Evolutionary conservation across 2,113 vertebrate genomes (phyloP).

Genomic region (Calidris pugnax): DNA sequence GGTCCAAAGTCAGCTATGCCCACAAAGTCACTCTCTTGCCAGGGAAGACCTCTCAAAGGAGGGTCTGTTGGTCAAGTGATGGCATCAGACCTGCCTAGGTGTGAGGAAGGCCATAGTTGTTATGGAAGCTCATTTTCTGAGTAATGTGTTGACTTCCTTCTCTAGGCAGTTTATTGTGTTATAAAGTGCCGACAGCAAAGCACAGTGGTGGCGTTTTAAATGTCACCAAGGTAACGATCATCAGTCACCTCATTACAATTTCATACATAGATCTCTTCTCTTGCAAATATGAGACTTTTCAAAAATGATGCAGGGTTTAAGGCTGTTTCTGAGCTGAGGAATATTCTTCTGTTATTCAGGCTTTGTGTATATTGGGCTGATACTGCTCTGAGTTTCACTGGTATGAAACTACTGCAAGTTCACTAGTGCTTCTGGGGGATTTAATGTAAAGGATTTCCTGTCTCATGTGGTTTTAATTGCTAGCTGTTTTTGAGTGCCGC

Average conservation of each 20-base stretch:
- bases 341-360: not conserved
- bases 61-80: not conserved
- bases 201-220: slow-evolving; percentile 3
- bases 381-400: not conserved
- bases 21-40: not conserved
- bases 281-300: slow-evolving; percentile 10
- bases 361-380: not conserved
- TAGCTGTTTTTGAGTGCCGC: not conserved
- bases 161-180: slow-evolving; percentile 38
- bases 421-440: too few species aligned
- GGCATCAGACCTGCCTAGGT: not conserved
- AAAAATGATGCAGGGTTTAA: not conserved
- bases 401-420: not conserved
- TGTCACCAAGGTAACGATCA: slow-evolving; percentile 45
- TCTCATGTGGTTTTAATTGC: not conserved
- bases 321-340: not conserved
- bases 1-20: not conserved
- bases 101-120: not conserved
- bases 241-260: slow-evolving; percentile 40
- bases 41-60: not conserved
- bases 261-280: slow-evolving; percentile 34
- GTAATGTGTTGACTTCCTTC: slow-evolving; percentile 50
- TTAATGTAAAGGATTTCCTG: not conserved
- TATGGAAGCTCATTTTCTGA: slow-evolving; percentile 51
- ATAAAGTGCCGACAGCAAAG: slow-evolving; percentile 20